phyloP scores from a whole-genome alignment of 1,140 invertebrate species.

The Caenorhabditis tropicalis region DNA sequence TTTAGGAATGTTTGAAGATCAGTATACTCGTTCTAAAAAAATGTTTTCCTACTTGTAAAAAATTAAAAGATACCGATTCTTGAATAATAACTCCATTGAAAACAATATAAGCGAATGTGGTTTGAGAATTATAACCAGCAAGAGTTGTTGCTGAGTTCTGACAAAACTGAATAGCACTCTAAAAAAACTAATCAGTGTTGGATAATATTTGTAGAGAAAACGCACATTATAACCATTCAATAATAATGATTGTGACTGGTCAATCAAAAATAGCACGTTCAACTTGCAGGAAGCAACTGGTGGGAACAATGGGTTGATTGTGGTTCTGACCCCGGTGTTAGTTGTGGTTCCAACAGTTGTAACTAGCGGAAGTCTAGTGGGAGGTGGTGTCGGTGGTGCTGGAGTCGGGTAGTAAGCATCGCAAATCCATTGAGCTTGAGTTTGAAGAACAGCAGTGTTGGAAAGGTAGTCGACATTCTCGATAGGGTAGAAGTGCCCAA shows the following conservation, averaged over 20 bases:
- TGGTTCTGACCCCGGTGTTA: not conserved
- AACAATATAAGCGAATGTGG: constrained; percentile 1
- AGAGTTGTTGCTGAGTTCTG: not conserved
- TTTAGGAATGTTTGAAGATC: not conserved
- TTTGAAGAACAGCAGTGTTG: not conserved
- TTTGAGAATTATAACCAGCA: not conserved
- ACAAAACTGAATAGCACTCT: constrained; percentile 2
- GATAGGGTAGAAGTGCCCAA: not conserved
- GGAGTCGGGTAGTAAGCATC: not conserved
- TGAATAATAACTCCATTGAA: not conserved
- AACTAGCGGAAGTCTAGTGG: not conserved
- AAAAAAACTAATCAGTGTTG: not conserved
- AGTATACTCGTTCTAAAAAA: not conserved
- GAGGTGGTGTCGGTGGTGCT: constrained; percentile 1
- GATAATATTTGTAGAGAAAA: too few relatives aligned
- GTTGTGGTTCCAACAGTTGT: not conserved
- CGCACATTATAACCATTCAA: not conserved
- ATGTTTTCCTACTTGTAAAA: not conserved
- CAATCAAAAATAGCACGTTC: constrained; percentile 18
- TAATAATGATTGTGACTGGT: not conserved
- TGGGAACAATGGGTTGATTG: not conserved
- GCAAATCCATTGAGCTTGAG: constrained; percentile 44
- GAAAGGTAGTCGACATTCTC: constrained; percentile 10
- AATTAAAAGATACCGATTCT: not conserved
- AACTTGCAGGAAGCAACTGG: not conserved